phyloP scores from a whole-genome alignment of 2,888 invertebrate genomes.

The Amblyteles armatorius region DNA sequence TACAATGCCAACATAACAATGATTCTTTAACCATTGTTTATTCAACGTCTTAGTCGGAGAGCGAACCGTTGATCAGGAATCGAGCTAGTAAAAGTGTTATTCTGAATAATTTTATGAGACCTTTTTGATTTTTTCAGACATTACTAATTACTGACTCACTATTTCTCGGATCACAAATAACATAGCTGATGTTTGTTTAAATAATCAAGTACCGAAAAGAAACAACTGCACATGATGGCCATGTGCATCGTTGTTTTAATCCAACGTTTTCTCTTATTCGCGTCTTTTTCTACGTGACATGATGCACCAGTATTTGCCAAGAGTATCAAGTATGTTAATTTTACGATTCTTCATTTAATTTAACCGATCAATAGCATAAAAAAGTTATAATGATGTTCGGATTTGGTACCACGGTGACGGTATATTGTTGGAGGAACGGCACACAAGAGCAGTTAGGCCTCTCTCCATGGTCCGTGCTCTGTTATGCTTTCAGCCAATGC shows the following conservation, averaged over 20 bases:
- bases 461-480: slow-evolving; percentile 67
- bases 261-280: background rate
- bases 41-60: background rate
- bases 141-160: background rate
- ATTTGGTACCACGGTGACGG: slow-evolving; percentile 36
- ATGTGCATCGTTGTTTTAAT: slow-evolving; percentile 15
- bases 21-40: background rate
- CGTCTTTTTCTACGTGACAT: too few species aligned
- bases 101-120: background rate
- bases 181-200: slow-evolving; percentile 9
- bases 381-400: background rate
- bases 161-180: background rate
- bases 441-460: slow-evolving; percentile 54
- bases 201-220: slow-evolving; percentile 46
- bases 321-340: slow-evolving; percentile 15
- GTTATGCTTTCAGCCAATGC: background rate
- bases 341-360: background rate
- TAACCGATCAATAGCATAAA: background rate
- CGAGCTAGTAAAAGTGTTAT: background rate
- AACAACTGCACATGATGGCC: slow-evolving; percentile 25
- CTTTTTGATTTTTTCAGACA: background rate
- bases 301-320: background rate
- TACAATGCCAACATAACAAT: background rate
- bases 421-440: background rate
- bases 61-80: background rate